Base-by-base conservation (phyloP, 1,140 invertebrate genomes). In the Plectus sambesii region DNA sequence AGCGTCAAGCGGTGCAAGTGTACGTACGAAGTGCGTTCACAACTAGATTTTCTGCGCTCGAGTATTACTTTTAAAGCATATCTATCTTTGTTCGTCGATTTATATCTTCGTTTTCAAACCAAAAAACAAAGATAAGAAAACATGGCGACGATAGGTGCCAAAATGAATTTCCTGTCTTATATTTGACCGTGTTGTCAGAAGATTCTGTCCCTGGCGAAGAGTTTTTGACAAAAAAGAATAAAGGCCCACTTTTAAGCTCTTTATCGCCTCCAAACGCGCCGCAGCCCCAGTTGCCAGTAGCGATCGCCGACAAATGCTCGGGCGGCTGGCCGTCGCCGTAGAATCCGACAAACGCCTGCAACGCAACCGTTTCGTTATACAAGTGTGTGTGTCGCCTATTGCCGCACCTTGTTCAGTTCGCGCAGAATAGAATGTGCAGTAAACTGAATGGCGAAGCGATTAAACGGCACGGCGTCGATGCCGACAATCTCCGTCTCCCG, bases 231-330 rank as follows among this genome's bases (percentile, higher is more conserved):
- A 19, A 26, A 29, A 8, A 53, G 43, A 17, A 9, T 30, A 6
- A 44, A 27, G 27, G 42, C 45, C 52, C 49, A 75, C 74, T 77
- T 77, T 98, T 98, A 0, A 97, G 70, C 29, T 80, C 73, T 1
- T 82, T 76, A 67, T 90, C 81, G 3, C 92, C 90, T 4, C 80
- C 77, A 69, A 89, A 97, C 2, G 84, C 90, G 1, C 92, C 92
- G 74, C 92, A 97, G 3, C 92, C 92, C 92, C 92, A 98, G 73
- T 97, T 96, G 25, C 92, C 92, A 0, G 89, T 92, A 2, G 88
- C 88, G 6, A 97, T 78, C 2, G 82, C 81, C 2, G 60, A 49
- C 24, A 59, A 50, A 19, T 25, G 37, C 23, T 42, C 22, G 60
- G 29, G 33, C 27, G 26, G 26, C 23, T 39, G 36, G 59, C 49